Conservation (phyloP, 2,797 vertebrate genomes). For the Crypturellus tataupa region DNA sequence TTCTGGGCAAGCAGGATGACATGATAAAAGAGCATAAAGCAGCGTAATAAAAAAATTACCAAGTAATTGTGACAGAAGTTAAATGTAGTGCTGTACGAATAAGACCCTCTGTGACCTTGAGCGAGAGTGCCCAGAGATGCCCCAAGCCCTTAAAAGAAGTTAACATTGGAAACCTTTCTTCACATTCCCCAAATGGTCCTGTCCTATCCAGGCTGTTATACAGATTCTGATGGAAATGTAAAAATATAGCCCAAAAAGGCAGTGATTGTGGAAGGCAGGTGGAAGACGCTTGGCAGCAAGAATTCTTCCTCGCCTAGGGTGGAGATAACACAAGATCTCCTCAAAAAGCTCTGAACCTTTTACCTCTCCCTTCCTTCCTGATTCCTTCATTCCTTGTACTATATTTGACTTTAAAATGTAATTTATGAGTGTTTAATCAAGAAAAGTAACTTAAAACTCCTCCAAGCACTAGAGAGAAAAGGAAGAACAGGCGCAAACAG, state of each 20-base stretch:
- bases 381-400: neutral
- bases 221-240: neutral
- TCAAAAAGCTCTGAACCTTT: neutral
- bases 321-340: rapidly evolving
- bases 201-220: neutral
- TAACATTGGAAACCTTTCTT: neutral
- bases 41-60: neutral
- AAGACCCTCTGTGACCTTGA: neutral
- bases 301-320: too few relatives aligned
- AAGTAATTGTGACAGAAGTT: neutral
- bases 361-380: neutral
- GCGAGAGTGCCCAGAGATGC: rapidly evolving
- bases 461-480: neutral
- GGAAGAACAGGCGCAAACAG: neutral
- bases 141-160: neutral
- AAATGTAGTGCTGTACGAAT: neutral
- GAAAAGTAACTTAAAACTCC: neutral
- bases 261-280: rapidly evolving
- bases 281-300: neutral
- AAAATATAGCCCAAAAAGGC: rapidly evolving
- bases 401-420: constrained; percentile 4
- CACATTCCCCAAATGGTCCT: neutral
- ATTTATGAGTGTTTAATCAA: neutral
- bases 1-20: neutral
- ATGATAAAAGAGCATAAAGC: neutral